Percentiles rank a stretch among this genome's conserved stretches.
These are phyloP conservation scores for Lethenteron reissneri DNA, from an alignment of 2,113 vertebrate species.

Conservation along the genomic window DNA sequence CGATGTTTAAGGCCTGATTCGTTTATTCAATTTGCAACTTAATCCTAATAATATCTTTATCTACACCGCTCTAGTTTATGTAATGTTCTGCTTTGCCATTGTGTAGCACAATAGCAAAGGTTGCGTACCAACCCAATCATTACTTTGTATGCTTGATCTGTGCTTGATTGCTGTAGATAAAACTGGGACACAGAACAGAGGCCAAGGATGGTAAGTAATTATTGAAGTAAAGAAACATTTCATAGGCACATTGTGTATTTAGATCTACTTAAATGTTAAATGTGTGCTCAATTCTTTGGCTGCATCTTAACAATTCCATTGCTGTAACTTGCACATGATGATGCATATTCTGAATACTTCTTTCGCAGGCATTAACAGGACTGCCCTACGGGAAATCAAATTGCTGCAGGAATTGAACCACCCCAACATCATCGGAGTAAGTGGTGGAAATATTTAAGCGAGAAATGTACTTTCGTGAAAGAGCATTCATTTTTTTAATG, in stretches of 20 bases:
- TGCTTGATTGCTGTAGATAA: constrained; percentile 38
- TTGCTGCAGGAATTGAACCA: constrained; percentile 81
- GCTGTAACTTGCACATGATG: background rate
- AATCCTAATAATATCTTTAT: too few species aligned
- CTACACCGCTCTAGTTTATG: too few species aligned
- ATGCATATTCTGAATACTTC: background rate
- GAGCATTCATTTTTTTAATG: too few species aligned
- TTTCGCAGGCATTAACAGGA: constrained; percentile 72
- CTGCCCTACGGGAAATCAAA: constrained; percentile 86
- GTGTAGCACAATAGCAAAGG: too few species aligned
- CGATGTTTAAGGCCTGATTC: too few species aligned
- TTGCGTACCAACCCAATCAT: too few species aligned
- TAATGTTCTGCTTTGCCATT: too few species aligned
- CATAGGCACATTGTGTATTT: too few species aligned
- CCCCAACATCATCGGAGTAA: constrained; percentile 88
- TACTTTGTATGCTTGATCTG: too few species aligned
- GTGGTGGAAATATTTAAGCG: constrained; percentile 13
- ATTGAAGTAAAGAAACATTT: background rate
- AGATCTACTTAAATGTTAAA: too few species aligned
- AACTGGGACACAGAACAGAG: constrained; percentile 83
- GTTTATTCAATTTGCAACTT: too few species aligned
- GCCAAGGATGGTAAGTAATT: constrained; percentile 79
- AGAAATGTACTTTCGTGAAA: background rate
- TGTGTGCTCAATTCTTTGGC: background rate
- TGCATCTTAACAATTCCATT: constrained; percentile 14